These are phyloP conservation scores for Ateles fusciceps DNA, from an alignment of 2,797 vertebrate genomes.

Conservation along the genomic window DNA sequence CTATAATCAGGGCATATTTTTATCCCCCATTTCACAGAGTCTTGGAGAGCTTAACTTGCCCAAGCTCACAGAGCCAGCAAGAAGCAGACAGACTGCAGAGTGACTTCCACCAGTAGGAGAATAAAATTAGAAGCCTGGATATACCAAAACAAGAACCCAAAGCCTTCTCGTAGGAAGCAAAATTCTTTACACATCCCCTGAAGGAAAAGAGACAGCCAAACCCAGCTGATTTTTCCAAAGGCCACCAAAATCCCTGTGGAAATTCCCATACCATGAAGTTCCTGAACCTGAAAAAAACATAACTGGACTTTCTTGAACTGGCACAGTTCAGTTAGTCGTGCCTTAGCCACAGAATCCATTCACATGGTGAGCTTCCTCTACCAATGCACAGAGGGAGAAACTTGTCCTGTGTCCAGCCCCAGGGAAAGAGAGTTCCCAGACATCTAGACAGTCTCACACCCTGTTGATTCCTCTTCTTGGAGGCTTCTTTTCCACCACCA, in stretches of 20 bases:
- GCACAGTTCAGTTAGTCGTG: neutral
- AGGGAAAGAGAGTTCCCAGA: accelerated
- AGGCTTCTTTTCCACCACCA: neutral
- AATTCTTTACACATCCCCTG: neutral
- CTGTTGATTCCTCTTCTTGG: neutral
- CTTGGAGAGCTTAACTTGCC: neutral
- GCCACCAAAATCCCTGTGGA: neutral
- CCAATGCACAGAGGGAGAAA: neutral
- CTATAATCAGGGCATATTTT: too few relatives aligned
- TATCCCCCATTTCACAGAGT: neutral
- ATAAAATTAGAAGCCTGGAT: neutral
- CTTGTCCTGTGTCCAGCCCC: accelerated
- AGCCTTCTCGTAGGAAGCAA: neutral
- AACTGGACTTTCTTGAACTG: neutral
- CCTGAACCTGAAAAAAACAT: neutral
- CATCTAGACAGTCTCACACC: neutral
- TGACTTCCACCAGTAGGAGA: neutral
- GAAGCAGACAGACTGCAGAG: neutral
- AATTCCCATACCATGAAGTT: neutral
- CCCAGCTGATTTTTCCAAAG: neutral
- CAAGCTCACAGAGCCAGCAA: neutral
- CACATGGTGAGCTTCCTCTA: neutral
- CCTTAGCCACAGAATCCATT: neutral
- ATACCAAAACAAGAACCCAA: neutral
- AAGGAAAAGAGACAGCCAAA: neutral